Conservation (phyloP, 2,888 invertebrate genomes). For the Electrophaes corylata region DNA sequence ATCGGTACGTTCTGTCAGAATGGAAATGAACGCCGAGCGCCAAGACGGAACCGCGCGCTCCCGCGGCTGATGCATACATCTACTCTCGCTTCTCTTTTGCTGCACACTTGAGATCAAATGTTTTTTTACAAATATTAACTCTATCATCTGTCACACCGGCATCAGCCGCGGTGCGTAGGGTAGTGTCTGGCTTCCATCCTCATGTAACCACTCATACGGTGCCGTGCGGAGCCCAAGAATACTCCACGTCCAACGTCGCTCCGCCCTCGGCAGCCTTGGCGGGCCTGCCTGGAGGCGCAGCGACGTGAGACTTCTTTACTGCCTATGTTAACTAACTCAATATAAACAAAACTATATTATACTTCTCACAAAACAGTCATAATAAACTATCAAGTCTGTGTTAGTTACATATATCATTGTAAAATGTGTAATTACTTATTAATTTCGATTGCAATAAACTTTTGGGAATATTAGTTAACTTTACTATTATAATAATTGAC, state of each 20-base stretch:
- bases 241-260: constrained; percentile 21
- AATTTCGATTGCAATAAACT: constrained; percentile 34
- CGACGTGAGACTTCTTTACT: constrained; percentile 39
- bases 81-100: constrained; percentile 78
- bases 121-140: constrained; percentile 80
- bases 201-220: constrained; percentile 41
- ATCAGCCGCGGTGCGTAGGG: constrained; percentile 63
- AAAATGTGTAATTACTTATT: constrained; percentile 31
- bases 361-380: constrained; percentile 64
- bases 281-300: constrained; percentile 43
- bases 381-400: constrained; percentile 44
- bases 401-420: constrained; percentile 27
- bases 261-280: constrained; percentile 44
- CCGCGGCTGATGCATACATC: constrained; percentile 70
- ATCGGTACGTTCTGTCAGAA: constrained; percentile 73
- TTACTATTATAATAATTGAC: constrained; percentile 64
- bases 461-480: constrained; percentile 41
- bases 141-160: constrained; percentile 78
- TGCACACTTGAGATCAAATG: constrained; percentile 84
- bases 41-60: constrained; percentile 51
- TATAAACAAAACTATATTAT: constrained; percentile 78
- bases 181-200: constrained; percentile 46
- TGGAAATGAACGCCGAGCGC: constrained; percentile 57
- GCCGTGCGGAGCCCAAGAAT: not conserved
- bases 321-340: constrained; percentile 45